These are phyloP conservation scores for Urocyon cinereoargenteus DNA, from an alignment of 2,797 vertebrate genomes.

Conservation along the genomic window DNA sequence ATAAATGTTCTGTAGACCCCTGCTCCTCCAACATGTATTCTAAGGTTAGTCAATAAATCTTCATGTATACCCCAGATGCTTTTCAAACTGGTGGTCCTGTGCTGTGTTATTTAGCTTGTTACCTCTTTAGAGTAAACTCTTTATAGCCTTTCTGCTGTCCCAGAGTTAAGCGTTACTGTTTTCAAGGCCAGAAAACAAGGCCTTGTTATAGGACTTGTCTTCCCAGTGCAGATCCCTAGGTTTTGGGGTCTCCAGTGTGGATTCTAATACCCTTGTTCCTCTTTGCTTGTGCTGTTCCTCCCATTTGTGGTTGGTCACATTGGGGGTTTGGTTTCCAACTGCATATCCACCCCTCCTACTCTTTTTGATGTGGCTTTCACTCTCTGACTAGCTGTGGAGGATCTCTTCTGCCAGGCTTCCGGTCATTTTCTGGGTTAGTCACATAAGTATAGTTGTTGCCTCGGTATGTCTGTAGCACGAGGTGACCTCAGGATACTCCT, in stretches of 20 bases:
- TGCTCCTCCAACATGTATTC: neutral
- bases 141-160: neutral
- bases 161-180: neutral
- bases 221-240: neutral
- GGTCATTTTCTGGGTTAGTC: neutral
- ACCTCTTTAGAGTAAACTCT: neutral
- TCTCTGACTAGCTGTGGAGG: neutral
- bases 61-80: neutral
- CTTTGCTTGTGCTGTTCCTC: neutral
- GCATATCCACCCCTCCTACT: neutral
- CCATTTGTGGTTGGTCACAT: neutral
- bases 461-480: neutral
- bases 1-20: neutral
- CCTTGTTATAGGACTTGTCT: neutral
- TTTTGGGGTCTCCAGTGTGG: neutral
- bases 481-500: neutral
- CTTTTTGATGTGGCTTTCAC: neutral
- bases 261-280: neutral
- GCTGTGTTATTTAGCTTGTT: neutral
- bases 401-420: neutral
- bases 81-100: neutral
- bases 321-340: neutral
- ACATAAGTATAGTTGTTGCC: neutral
- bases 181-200: neutral
- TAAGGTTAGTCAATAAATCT: neutral